Conservation (phyloP, 2,113 vertebrate genomes). For the Paramisgurnus dabryanus region DNA sequence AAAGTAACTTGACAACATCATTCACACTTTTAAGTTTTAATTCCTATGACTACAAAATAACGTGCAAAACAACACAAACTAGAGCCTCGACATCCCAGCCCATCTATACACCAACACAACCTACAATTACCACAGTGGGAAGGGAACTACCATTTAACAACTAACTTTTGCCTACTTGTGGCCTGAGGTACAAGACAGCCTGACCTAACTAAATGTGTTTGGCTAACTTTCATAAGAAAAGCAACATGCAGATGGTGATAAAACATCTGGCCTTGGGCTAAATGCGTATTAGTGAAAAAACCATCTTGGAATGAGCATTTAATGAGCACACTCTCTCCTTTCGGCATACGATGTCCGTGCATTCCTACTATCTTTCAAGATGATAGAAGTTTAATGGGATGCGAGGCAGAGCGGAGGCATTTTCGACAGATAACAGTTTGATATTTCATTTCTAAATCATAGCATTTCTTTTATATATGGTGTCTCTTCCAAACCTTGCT, state of each 20-base stretch:
- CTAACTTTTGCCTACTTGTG: conserved; percentile 38
- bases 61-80: conserved; percentile 57
- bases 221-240: conserved; percentile 8
- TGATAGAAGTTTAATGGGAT: conserved; percentile 25
- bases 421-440: conserved; percentile 45
- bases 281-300: conserved; percentile 4
- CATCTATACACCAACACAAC: conserved; percentile 51
- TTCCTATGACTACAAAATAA: conserved; percentile 49
- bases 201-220: conserved; percentile 15
- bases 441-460: conserved; percentile 62
- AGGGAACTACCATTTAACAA: conserved; percentile 62
- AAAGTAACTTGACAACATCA: no score
- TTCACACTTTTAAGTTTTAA: background rate
- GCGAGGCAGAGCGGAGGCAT: conserved; percentile 41
- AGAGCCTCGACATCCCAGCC: conserved; percentile 56
- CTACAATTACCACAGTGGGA: conserved; percentile 58
- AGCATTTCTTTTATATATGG: conserved; percentile 55
- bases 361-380: conserved; percentile 15
- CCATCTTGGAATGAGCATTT: conserved; percentile 4
- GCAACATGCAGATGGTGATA: conserved; percentile 11
- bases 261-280: background rate
- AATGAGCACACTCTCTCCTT: conserved; percentile 23
- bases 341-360: background rate
- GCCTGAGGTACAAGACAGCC: background rate
- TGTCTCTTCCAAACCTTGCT: conserved; percentile 46